Conservation (phyloP, 2,113 vertebrate genomes). For the Corydoras maculifer region DNA sequence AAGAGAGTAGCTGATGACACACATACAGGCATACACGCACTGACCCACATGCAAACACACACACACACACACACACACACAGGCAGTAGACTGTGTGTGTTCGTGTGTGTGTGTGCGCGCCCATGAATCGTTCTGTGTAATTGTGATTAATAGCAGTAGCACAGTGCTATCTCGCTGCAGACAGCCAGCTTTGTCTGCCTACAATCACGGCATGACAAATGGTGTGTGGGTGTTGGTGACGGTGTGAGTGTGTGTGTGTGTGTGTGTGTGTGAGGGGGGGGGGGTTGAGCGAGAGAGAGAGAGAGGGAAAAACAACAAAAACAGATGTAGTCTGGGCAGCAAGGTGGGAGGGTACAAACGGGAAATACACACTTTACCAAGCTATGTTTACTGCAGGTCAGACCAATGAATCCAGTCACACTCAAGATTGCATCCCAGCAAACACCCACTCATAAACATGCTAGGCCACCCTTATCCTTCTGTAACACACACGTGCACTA, state of each 20-base stretch:
- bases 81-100: slow-evolving; percentile 27
- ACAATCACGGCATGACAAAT: slow-evolving; percentile 96
- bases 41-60: slow-evolving; percentile 11
- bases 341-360: slow-evolving; percentile 71
- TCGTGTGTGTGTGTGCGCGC: slow-evolving; percentile 31
- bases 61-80: slow-evolving; percentile 21
- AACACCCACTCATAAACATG: neutral
- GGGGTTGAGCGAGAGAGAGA: neutral
- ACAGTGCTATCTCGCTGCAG: slow-evolving; percentile 86
- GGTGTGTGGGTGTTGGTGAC: slow-evolving; percentile 73
- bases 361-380: slow-evolving; percentile 80
- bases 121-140: slow-evolving; percentile 79
- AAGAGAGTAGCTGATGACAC: neutral
- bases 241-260: too few relatives aligned
- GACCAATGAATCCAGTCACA: slow-evolving; percentile 14
- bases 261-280: too few relatives aligned
- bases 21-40: slow-evolving; percentile 9
- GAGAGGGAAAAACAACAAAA: slow-evolving; percentile 64
- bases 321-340: slow-evolving; percentile 92
- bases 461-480: neutral
- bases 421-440: neutral
- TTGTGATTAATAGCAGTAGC: slow-evolving; percentile 97
- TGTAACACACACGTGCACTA: neutral
- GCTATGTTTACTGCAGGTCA: slow-evolving; percentile 65
- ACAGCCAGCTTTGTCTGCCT: slow-evolving; percentile 93